Percentiles rank a stretch among this genome's conserved stretches.
phyloP scores from a whole-genome alignment of 53 echinoderm and acorn worm species.

The Arbacia lixula region DNA sequence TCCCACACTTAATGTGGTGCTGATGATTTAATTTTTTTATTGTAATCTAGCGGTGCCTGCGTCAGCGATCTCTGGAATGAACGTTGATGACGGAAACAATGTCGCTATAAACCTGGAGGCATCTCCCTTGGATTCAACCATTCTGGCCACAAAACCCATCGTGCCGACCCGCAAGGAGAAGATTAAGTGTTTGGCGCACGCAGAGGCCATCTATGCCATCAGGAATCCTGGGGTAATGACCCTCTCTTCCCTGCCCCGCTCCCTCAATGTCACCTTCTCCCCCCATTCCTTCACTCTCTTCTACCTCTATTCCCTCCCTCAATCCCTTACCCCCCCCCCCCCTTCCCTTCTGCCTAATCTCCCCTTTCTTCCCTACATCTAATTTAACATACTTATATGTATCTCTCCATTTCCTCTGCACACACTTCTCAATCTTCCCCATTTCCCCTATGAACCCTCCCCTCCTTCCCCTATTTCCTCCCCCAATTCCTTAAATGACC shows the following conservation, averaged over 20 bases:
- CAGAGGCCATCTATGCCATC: neutral
- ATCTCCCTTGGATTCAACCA: slow-evolving; percentile 56
- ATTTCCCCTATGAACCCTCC: neutral
- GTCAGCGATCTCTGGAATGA: slow-evolving; percentile 4
- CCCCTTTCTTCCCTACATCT: too few species aligned
- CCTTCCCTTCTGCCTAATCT: neutral
- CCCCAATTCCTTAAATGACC: too few species aligned
- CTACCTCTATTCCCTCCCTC: neutral
- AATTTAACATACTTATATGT: too few species aligned
- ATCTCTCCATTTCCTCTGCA: neutral
- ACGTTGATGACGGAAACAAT: slow-evolving; percentile 26
- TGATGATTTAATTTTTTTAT: neutral
- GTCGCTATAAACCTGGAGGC: slow-evolving; percentile 28
- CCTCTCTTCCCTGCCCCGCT: neutral
- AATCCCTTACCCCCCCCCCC: neutral
- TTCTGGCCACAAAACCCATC: slow-evolving; percentile 63
- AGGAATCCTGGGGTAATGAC: slow-evolving; percentile 52
- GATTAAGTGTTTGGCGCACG: slow-evolving; percentile 24
- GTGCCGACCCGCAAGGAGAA: neutral
- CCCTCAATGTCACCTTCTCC: neutral
- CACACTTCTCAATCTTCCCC: neutral
- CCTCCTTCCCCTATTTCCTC: neutral
- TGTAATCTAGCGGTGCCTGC: neutral
- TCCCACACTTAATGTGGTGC: neutral
- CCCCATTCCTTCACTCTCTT: neutral